Percentiles rank a stretch among this genome's conserved stretches.
Conservation (phyloP, 2,113 vertebrate genomes). For the Tauraco erythrolophus region DNA sequence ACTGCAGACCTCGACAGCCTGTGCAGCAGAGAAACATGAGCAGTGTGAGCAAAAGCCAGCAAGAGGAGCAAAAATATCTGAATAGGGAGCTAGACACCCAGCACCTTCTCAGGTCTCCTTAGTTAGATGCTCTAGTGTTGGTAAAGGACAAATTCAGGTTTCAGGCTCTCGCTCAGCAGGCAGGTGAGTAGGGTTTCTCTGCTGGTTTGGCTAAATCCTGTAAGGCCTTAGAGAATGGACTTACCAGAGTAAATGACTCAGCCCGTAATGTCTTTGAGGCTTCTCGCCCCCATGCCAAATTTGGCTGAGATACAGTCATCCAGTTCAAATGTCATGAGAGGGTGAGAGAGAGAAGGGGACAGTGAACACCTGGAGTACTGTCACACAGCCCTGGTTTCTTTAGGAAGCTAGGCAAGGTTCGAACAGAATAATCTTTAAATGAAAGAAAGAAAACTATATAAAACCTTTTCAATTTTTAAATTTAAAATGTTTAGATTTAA, state of each 20-base stretch:
- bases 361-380: not conserved
- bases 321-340: not conserved
- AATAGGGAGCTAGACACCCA: not conserved
- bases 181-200: fast-evolving
- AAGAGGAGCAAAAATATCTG: not conserved
- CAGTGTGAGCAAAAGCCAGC: not conserved
- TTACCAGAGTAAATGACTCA: not conserved
- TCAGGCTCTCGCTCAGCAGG: not conserved
- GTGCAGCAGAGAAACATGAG: not conserved
- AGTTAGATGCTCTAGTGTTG: not conserved
- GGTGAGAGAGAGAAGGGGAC: not conserved
- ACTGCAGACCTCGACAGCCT: not conserved
- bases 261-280: not conserved
- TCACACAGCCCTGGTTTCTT: not conserved
- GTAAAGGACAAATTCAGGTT: not conserved
- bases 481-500: not conserved
- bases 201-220: not conserved
- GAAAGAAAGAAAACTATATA: not conserved
- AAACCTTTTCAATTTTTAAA: not conserved
- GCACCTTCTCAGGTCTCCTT: not conserved
- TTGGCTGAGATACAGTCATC: not conserved
- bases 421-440: not conserved
- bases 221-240: not conserved
- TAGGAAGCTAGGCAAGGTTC: not conserved
- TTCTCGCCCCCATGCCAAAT: not conserved